Conservation (phyloP, 2,113 vertebrate genomes). For the Paramormyrops kingsleyae region DNA sequence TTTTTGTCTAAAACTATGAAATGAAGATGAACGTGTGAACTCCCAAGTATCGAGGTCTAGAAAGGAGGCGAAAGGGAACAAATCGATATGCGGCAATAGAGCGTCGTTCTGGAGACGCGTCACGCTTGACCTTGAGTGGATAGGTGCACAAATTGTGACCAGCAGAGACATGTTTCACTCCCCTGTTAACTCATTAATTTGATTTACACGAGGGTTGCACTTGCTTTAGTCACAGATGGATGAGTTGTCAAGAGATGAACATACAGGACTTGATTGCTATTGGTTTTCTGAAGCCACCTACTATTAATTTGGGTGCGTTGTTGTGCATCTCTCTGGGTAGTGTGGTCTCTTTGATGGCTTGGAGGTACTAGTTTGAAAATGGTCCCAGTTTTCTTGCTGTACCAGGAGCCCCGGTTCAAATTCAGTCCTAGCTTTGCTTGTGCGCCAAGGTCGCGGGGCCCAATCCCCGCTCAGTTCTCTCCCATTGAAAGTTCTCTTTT, state of each 20-base stretch:
- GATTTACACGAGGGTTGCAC: constrained; percentile 26
- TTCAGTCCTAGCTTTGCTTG: background rate
- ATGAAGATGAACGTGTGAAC: constrained; percentile 1
- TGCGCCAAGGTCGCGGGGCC: background rate
- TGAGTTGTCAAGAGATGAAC: constrained; percentile 23
- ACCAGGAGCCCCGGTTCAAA: background rate
- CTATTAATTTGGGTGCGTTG: background rate
- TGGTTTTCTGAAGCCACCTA: background rate
- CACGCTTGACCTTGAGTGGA: constrained; percentile 29
- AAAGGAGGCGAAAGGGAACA: background rate
- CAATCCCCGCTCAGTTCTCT: background rate
- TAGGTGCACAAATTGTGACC: constrained; percentile 52
- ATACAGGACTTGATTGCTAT: constrained; percentile 32
- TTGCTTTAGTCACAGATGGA: constrained; percentile 15
- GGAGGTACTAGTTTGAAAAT: background rate
- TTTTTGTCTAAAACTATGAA: background rate
- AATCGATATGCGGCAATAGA: background rate
- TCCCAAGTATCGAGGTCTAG: background rate
- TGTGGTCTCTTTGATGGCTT: background rate
- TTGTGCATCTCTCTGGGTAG: background rate
- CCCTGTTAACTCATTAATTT: constrained; percentile 46
- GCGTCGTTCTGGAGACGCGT: background rate
- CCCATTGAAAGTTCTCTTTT: background rate
- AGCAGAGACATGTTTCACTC: constrained; percentile 51
- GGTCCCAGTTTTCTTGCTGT: background rate